phyloP scores from a whole-genome alignment of 53 echinoderm and acorn worm species.

The Paelopatides confundens region DNA sequence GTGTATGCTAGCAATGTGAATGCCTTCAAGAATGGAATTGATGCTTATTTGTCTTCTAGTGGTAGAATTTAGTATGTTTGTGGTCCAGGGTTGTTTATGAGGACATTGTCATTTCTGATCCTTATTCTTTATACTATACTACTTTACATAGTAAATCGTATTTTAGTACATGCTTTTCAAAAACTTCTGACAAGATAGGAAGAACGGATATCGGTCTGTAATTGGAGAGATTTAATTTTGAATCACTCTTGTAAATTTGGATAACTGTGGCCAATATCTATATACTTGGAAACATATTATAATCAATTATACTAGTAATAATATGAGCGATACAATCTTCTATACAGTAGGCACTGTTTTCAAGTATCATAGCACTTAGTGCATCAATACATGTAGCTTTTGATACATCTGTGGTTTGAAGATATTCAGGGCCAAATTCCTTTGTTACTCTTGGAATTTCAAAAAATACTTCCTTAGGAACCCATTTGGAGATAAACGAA shows the following conservation, averaged over 20 bases:
- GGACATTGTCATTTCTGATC: no score
- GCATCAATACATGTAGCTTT: background rate
- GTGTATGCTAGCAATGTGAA: no score
- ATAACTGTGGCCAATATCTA: constrained; percentile 10
- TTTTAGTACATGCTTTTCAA: constrained; percentile 33
- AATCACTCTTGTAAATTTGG: background rate
- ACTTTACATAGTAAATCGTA: no score
- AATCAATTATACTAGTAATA: background rate
- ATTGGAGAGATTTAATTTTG: background rate
- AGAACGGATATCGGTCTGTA: background rate
- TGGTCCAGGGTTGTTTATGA: no score
- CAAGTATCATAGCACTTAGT: background rate
- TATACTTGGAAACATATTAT: background rate
- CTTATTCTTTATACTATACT: no score
- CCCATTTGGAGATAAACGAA: background rate
- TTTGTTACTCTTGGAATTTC: background rate
- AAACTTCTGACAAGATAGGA: background rate
- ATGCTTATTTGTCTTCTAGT: no score
- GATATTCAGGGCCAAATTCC: background rate
- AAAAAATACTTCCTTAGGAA: background rate
- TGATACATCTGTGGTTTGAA: background rate
- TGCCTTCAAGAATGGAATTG: no score
- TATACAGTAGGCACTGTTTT: no score
- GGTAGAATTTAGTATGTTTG: no score
- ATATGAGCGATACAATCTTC: background rate